A percentile compares a stretch with the other conserved stretches of the same genome.
These are phyloP conservation scores for Scarus forsteni DNA, from an alignment of 2,797 vertebrate species.

Conservation along the genomic window DNA sequence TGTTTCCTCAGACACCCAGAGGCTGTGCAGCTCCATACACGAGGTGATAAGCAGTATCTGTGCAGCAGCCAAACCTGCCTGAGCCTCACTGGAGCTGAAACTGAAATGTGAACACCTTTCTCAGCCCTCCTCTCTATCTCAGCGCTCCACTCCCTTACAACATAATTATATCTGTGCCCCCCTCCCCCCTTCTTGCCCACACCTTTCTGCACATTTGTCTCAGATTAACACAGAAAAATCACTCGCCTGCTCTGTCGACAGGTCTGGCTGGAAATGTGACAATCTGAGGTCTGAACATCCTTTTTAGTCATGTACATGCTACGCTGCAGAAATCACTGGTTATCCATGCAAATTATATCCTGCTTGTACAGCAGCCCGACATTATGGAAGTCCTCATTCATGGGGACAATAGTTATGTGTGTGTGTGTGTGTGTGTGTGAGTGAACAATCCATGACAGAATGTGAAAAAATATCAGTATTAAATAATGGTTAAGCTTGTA, in stretches of 20 bases:
- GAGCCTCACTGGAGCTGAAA: conserved; percentile 56
- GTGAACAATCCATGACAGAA: conserved; percentile 6
- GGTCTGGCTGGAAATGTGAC: conserved; percentile 70
- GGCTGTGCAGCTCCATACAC: conserved; percentile 50
- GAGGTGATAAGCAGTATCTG: conserved; percentile 69
- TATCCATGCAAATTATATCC: conserved; percentile 56
- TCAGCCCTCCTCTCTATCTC: conserved; percentile 19
- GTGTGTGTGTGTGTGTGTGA: neutral
- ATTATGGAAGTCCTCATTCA: conserved; percentile 33
- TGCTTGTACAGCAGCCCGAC: conserved; percentile 25
- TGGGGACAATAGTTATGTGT: conserved; percentile 15
- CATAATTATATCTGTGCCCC: conserved; percentile 64
- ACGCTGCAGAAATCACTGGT: conserved; percentile 37
- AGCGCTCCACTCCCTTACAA: conserved; percentile 46
- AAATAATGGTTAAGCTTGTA: conserved; percentile 5
- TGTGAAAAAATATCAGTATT: neutral
- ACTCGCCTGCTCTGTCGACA: conserved; percentile 33
- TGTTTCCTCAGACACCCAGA: conserved; percentile 52
- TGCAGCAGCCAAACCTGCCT: conserved; percentile 60
- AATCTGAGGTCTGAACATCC: conserved; percentile 55
- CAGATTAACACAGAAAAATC: conserved; percentile 67
- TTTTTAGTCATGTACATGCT: conserved; percentile 65
- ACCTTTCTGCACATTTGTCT: conserved; percentile 64
- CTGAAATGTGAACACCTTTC: conserved; percentile 51
- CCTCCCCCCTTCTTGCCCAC: conserved; percentile 54